These are phyloP conservation scores for Eidolon helvum DNA, from an alignment of 2,113 vertebrate genomes.

Conservation along the genomic window DNA sequence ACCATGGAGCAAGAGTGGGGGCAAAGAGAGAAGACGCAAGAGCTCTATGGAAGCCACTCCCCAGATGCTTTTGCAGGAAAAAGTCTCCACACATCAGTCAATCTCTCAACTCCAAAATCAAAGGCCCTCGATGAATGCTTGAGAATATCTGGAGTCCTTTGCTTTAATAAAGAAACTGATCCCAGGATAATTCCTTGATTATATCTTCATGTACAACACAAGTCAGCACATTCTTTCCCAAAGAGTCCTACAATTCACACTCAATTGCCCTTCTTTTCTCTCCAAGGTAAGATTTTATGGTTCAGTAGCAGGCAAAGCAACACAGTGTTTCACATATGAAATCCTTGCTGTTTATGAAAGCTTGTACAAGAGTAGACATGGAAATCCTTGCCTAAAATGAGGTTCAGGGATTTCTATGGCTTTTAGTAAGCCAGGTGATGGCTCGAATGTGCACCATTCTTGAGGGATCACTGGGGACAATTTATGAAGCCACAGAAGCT, in stretches of 20 bases:
- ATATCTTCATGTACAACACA: background rate
- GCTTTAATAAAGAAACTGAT: background rate
- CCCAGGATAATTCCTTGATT: background rate
- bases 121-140: background rate
- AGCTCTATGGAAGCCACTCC: background rate
- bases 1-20: background rate
- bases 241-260: background rate
- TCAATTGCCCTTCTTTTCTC: background rate
- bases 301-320: background rate
- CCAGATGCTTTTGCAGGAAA: background rate
- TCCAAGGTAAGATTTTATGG: background rate
- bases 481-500: background rate
- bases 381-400: background rate
- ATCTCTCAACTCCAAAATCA: background rate
- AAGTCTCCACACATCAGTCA: background rate
- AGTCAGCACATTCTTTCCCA: background rate
- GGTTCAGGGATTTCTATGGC: background rate
- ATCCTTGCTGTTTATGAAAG: background rate
- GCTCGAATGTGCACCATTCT: background rate
- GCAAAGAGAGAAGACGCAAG: accelerated
- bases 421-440: background rate
- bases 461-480: background rate
- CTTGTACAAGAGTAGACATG: background rate
- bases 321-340: background rate
- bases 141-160: background rate